A percentile compares a stretch with the other conserved stretches of the same genome.
Evolutionary conservation across 2,888 invertebrate genomes (phyloP).

Genomic region (Plebejus anna): DNA sequence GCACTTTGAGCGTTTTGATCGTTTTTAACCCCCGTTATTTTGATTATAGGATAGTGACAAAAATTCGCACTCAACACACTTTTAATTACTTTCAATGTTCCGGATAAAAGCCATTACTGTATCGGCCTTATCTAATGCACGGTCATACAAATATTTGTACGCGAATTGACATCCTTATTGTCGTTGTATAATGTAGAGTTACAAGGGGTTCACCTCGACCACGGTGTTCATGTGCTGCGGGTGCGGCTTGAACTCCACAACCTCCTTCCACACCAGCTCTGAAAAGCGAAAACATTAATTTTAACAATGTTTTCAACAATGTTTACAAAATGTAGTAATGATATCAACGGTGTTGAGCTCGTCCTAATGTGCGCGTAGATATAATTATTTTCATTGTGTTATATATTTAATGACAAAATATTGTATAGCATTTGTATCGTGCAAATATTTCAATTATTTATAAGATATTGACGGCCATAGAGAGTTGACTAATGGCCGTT

Average conservation of each 20-base stretch:
- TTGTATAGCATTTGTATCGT: too few relatives aligned
- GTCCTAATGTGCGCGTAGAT: too few relatives aligned
- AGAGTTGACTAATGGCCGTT: too few relatives aligned
- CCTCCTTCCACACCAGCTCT: conserved; percentile 91
- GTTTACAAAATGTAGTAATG: too few relatives aligned
- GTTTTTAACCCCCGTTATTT: not conserved
- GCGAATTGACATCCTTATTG: conserved; percentile 18
- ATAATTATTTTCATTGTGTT: too few relatives aligned
- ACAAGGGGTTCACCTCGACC: conserved; percentile 66
- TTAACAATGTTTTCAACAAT: too few relatives aligned
- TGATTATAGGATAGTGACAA: not conserved
- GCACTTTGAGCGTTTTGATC: too few relatives aligned
- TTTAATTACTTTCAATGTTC: not conserved
- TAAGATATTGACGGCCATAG: too few relatives aligned
- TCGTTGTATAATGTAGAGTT: conserved; percentile 39
- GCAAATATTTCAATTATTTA: too few relatives aligned
- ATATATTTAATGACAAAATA: too few relatives aligned
- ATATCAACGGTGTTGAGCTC: too few relatives aligned
- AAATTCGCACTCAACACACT: not conserved
- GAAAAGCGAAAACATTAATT: conserved; percentile 48
- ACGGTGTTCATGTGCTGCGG: conserved; percentile 76
- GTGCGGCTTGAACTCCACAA: conserved; percentile 87
- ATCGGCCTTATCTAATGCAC: conserved; percentile 16
- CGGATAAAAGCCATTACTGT: not conserved
- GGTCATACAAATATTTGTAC: conserved; percentile 18